Evolutionary conservation across 1,140 invertebrate genomes (phyloP).

Genomic region (Zaprionus vittiger): DNA sequence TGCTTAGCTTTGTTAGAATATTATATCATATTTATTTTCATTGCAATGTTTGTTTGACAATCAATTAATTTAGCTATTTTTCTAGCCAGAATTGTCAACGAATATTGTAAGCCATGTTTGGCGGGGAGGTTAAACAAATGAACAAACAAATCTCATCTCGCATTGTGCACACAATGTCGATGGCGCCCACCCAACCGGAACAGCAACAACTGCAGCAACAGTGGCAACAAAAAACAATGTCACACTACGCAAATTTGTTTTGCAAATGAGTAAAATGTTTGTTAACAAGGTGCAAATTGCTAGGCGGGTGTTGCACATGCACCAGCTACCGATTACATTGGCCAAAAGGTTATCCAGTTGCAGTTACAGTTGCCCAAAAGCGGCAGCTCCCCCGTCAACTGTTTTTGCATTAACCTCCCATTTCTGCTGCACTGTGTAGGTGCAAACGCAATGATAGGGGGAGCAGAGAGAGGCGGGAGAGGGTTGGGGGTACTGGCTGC

Average conservation of each 20-base stretch:
- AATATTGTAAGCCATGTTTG: slow-evolving; percentile 1
- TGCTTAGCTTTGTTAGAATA: not conserved
- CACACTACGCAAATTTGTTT: slow-evolving; percentile 44
- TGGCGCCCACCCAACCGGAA: slow-evolving; percentile 50
- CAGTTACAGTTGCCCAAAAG: slow-evolving; percentile 46
- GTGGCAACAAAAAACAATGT: slow-evolving; percentile 24
- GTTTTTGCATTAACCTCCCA: slow-evolving; percentile 6
- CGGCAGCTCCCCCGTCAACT: slow-evolving; percentile 3
- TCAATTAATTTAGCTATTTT: not conserved
- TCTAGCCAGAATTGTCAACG: not conserved
- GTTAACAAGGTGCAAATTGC: slow-evolving; percentile 74
- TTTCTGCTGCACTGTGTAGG: slow-evolving; percentile 25
- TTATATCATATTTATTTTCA: too few species aligned
- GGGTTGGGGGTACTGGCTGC: not conserved
- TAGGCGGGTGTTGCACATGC: slow-evolving; percentile 56
- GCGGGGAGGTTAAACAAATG: slow-evolving; percentile 1
- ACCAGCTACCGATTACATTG: not conserved
- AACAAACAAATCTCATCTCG: slow-evolving; percentile 3
- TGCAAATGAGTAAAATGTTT: slow-evolving; percentile 43
- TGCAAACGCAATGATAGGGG: slow-evolving; percentile 1
- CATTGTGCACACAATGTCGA: slow-evolving; percentile 26
- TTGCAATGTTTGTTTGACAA: not conserved
- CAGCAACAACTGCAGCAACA: slow-evolving; percentile 27
- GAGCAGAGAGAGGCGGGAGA: not conserved
- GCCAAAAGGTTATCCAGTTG: slow-evolving; percentile 66